Evolutionary conservation across 2,888 invertebrate species (phyloP).

Genomic region (Cremastobaeus sp.): DNA sequence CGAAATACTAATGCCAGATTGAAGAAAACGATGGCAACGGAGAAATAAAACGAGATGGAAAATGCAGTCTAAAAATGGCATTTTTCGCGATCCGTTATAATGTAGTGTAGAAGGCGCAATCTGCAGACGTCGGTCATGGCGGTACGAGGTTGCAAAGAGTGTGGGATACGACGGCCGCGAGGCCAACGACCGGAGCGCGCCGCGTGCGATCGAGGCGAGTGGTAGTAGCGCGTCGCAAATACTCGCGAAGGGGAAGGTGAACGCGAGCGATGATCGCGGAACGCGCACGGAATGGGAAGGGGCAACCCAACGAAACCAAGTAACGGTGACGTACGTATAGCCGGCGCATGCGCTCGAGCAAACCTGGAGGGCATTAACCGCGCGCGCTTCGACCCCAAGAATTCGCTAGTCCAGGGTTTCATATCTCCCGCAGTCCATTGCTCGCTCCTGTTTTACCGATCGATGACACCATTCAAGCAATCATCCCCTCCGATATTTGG

Average conservation of each 20-base stretch:
- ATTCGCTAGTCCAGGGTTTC: slow-evolving; percentile 68
- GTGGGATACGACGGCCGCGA: slow-evolving; percentile 69
- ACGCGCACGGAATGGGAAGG: slow-evolving; percentile 46
- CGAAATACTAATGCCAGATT: too few species aligned
- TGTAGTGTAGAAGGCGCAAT: slow-evolving; percentile 32
- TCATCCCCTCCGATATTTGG: slow-evolving; percentile 8
- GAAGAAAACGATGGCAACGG: background rate
- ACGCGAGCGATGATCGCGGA: slow-evolving; percentile 60
- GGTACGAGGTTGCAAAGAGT: slow-evolving; percentile 66
- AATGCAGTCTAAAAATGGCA: slow-evolving; percentile 34
- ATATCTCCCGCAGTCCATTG: slow-evolving; percentile 66
- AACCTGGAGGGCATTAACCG: slow-evolving; percentile 76
- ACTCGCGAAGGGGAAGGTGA: slow-evolving; percentile 59
- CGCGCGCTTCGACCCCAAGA: slow-evolving; percentile 71
- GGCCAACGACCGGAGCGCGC: slow-evolving; percentile 77
- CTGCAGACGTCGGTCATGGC: slow-evolving; percentile 63
- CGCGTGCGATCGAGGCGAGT: slow-evolving; percentile 69
- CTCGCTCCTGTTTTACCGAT: slow-evolving; percentile 51
- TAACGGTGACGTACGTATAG: slow-evolving; percentile 78
- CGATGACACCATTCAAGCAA: slow-evolving; percentile 52
- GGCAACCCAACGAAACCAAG: slow-evolving; percentile 71
- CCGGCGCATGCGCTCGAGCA: slow-evolving; percentile 69
- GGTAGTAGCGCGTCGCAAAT: slow-evolving; percentile 66
- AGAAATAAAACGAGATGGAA: background rate
- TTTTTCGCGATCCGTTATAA: slow-evolving; percentile 63